Percentiles rank a stretch among this genome's conserved stretches.
Conservation (phyloP, 2,888 invertebrate genomes). For the Xestia rhomboidea region DNA sequence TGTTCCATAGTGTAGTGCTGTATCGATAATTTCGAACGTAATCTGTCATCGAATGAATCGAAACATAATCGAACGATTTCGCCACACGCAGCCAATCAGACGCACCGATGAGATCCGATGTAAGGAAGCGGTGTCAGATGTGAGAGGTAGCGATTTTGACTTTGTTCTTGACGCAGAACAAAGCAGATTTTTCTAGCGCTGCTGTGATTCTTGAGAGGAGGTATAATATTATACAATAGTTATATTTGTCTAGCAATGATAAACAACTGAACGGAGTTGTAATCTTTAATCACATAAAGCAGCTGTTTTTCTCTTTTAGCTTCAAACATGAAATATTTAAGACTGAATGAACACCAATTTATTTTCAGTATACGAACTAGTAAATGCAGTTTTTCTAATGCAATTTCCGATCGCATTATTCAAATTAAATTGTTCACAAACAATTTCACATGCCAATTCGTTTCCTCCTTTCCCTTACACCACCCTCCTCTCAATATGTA, state of each 20-base stretch:
- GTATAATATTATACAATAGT: not conserved
- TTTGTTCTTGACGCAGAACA: accelerated
- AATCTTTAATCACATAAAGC: not conserved
- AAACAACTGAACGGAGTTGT: no score
- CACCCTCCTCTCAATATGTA: constrained; percentile 79
- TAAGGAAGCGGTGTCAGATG: constrained; percentile 68
- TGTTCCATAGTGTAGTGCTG: constrained; percentile 70
- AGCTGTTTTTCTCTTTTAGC: no score
- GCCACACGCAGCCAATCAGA: constrained; percentile 90
- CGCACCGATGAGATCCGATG: constrained; percentile 86
- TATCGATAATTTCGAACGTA: constrained; percentile 75
- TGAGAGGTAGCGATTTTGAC: constrained; percentile 55
- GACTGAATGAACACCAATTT: not conserved
- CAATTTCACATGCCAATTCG: constrained; percentile 16
- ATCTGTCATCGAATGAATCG: constrained; percentile 90
- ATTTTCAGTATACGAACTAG: not conserved
- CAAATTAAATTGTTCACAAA: constrained; percentile 9
- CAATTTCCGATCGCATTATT: not conserved
- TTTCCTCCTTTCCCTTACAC: constrained; percentile 63
- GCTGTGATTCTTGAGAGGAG: not conserved
- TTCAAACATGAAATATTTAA: not conserved
- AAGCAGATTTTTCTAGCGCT: not conserved
- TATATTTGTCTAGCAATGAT: not conserved
- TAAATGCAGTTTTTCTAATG: not conserved
- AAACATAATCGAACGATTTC: constrained; percentile 87